Conservation (phyloP, 2,797 vertebrate species). For the Esox masquinongy region DNA sequence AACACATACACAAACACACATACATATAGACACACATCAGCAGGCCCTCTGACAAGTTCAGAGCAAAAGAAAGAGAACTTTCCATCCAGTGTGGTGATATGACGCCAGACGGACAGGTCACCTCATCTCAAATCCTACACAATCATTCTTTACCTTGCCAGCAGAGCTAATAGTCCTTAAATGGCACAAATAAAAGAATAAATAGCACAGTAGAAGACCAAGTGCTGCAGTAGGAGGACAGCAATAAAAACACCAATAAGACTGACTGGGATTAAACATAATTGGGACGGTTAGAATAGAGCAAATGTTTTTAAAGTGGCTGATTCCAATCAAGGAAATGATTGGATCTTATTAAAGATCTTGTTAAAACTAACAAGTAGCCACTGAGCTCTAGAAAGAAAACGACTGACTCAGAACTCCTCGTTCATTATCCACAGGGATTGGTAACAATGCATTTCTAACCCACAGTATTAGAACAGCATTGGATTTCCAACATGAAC, state of each 20-base stretch:
- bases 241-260: conserved; percentile 19
- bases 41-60: background rate
- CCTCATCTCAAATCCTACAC: conserved; percentile 38
- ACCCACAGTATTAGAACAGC: background rate
- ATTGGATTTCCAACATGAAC: conserved; percentile 2
- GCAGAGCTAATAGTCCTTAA: conserved; percentile 22
- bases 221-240: conserved; percentile 12
- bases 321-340: conserved; percentile 37
- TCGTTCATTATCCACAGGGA: background rate
- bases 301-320: conserved; percentile 43
- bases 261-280: conserved; percentile 28
- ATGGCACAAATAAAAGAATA: conserved; percentile 5
- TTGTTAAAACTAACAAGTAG: conserved; percentile 32
- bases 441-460: background rate
- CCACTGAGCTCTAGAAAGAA: background rate
- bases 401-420: background rate
- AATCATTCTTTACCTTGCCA: background rate
- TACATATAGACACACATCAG: background rate
- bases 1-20: background rate
- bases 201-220: conserved; percentile 14
- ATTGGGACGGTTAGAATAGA: conserved; percentile 28
- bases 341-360: conserved; percentile 27
- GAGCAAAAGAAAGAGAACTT: conserved; percentile 43
- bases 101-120: conserved; percentile 55
- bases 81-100: conserved; percentile 21